phyloP scores from a whole-genome alignment of 37 sponge, comb jelly and placozoan genomes.

The Ephydatia muelleri region DNA sequence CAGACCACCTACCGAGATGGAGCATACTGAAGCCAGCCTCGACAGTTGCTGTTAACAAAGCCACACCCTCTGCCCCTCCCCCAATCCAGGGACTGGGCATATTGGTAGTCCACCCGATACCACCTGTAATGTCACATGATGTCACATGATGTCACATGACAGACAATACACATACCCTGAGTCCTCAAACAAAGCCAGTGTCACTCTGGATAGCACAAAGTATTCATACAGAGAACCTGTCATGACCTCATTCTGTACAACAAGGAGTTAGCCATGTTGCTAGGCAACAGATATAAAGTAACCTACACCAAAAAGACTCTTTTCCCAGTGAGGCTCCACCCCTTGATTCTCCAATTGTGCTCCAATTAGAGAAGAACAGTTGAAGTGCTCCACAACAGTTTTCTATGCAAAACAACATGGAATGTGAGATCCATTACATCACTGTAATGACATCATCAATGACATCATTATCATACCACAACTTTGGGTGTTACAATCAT shows the following conservation, averaged over 20 bases:
- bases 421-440: not conserved
- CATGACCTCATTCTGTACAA: slow-evolving; percentile 68
- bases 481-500: slow-evolving; percentile 32
- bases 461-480: slow-evolving; percentile 13
- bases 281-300: no score
- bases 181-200: slow-evolving; percentile 73
- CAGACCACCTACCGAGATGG: not conserved
- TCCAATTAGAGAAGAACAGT: slow-evolving; percentile 45
- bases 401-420: slow-evolving; percentile 29
- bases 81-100: slow-evolving; percentile 42
- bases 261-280: not conserved
- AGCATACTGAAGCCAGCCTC: slow-evolving; percentile 38
- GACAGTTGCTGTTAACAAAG: slow-evolving; percentile 65
- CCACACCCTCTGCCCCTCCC: slow-evolving; percentile 60
- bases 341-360: slow-evolving; percentile 64
- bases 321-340: slow-evolving; percentile 70
- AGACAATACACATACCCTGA: slow-evolving; percentile 53
- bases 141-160: not conserved
- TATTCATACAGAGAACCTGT: not conserved
- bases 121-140: slow-evolving; percentile 40
- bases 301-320: slow-evolving; percentile 63
- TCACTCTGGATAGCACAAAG: slow-evolving; percentile 41
- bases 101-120: slow-evolving; percentile 63
- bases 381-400: slow-evolving; percentile 50
- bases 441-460: not conserved